Base-by-base conservation (phyloP, 2,113 vertebrate species). In the Fulmarus glacialis region DNA sequence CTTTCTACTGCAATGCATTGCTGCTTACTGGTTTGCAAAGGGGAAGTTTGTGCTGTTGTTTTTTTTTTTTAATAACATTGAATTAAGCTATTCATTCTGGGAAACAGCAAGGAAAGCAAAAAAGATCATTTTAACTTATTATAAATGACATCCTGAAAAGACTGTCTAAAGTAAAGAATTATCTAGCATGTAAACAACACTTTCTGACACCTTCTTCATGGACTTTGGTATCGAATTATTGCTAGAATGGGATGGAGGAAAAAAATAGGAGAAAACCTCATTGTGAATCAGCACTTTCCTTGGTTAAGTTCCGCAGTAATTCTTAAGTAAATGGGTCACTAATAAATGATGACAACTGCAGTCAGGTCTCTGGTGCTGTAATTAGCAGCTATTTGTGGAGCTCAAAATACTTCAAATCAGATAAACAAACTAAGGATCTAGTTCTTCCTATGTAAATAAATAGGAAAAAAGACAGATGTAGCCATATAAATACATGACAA, bases 371-470 rank as follows among this genome's bases (percentile, higher is more conserved):
- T 60, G n/a, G 6, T 74, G 36, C n/a, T 82, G 63, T 63, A 87
- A 91, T 95, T 79, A 96, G 56, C 63, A 96, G 42, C 22, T 90
- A 38, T 92, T 85, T 82, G 30, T n/a, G 45, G 67, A 77, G 34
- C 23, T 78, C 58, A 93, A 80, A 90, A 93, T 66, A 67, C 21
- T 96, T 90, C 64, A 71, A n/a, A 34, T 52, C 67, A 91, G 45
- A 90, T 55, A 96, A 91, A 90, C 70, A 87, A 84, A 93, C 13
- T 40, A 48, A 60, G 20, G 15, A 78, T 36, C 32, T 72, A 79
- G 52, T 75, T 84, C 45, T 77, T 81, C 86, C 43, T 74, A 5
- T 45, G 30, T 59, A 70, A 94, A 94, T 72, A 52, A 71, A 70
- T 32, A 93, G 26, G 15, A 29, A 78, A 81, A 92, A 59, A 82